Evolutionary conservation across 2,113 vertebrate genomes (phyloP).

Genomic region (Sinocyclocheilus maitianheensis): DNA sequence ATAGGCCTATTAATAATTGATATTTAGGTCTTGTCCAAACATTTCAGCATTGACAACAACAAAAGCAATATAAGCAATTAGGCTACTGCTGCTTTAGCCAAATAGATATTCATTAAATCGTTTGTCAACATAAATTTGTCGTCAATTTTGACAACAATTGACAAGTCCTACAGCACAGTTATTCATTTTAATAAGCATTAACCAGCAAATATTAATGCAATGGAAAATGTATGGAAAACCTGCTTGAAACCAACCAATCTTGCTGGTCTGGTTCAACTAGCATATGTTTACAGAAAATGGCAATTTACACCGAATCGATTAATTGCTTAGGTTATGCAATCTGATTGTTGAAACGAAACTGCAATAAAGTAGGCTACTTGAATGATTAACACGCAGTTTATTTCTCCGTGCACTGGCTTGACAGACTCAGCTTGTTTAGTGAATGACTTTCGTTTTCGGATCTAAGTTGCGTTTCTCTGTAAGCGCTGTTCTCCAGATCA

Average conservation of each 20-base stretch:
- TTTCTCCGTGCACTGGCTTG: not conserved
- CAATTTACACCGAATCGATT: not conserved
- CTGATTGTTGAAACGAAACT: not conserved
- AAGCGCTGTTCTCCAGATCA: not conserved
- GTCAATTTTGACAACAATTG: no score
- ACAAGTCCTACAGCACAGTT: no score
- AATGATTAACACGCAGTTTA: not conserved
- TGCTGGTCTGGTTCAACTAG: not conserved
- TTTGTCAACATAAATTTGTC: no score
- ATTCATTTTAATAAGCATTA: no score
- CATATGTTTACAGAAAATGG: no score
- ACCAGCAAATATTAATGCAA: no score
- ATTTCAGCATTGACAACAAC: no score
- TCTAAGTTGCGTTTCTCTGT: constrained; percentile 35
- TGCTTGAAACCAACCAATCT: not conserved
- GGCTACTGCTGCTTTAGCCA: no score
- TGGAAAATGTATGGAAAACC: not conserved
- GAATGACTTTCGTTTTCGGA: constrained; percentile 42
- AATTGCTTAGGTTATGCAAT: not conserved
- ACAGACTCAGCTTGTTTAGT: not conserved
- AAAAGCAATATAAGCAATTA: no score
- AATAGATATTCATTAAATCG: no score
- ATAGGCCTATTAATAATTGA: no score
- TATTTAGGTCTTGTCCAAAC: no score
- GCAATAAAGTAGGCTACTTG: not conserved